Conservation (phyloP, 1,140 invertebrate species). For the Thalassaphorura encarpata region DNA sequence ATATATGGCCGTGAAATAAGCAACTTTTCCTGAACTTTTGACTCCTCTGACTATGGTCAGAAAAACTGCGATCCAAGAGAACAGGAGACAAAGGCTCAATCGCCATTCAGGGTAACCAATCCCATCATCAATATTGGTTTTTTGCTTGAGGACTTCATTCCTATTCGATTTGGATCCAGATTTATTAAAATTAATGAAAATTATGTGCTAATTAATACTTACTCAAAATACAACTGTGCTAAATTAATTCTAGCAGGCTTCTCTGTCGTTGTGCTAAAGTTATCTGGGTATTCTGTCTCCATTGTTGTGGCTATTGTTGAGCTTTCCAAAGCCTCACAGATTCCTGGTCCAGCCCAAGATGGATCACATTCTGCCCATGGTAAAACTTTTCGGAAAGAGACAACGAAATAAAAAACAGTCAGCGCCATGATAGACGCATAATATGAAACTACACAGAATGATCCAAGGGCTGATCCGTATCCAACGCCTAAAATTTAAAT, state of each 20-base stretch:
- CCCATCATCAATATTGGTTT: constrained; percentile 51
- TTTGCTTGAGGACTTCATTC: constrained; percentile 49
- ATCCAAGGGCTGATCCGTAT: constrained; percentile 26
- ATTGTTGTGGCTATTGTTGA: too few species aligned
- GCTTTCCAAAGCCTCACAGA: background rate
- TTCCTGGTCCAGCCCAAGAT: constrained; percentile 25
- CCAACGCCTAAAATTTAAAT: constrained; percentile 38
- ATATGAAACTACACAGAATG: constrained; percentile 16
- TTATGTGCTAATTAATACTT: background rate
- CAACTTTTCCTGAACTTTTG: constrained; percentile 57
- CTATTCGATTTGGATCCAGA: constrained; percentile 37
- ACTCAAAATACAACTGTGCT: constrained; percentile 17
- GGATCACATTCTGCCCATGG: constrained; percentile 37
- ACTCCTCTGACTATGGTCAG: constrained; percentile 66
- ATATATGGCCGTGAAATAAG: constrained; percentile 73
- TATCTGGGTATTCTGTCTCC: background rate
- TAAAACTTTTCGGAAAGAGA: constrained; percentile 33
- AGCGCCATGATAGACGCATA: constrained; percentile 34
- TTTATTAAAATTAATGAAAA: background rate
- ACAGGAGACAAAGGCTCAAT: constrained; percentile 59
- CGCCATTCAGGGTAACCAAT: constrained; percentile 66
- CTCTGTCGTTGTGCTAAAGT: background rate
- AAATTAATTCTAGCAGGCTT: constrained; percentile 3
- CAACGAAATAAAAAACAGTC: constrained; percentile 36
- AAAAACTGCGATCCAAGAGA: constrained; percentile 66